Base-by-base conservation (phyloP, 2,797 vertebrate genomes). In the Podarcis lilfordi region DNA sequence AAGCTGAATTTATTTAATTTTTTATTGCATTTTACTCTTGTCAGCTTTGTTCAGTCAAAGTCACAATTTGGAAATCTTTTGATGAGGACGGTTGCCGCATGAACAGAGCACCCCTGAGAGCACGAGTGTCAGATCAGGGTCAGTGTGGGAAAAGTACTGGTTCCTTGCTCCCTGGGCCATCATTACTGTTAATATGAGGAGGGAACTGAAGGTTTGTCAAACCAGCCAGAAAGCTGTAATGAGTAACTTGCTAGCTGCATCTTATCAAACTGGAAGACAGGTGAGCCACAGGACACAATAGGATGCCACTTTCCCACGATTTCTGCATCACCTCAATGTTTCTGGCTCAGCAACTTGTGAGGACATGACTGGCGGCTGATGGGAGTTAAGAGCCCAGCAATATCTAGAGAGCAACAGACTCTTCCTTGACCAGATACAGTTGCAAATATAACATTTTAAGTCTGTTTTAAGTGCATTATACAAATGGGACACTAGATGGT, bases 1-100 rank as follows among this genome's bases (percentile, higher is more conserved):
- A 74, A 74, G 25, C 40, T 69, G n/a, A 13, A 40, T 61, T 85
- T 89, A 92, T 79, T 90, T 37, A 6, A 32, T 86, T 7, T 0
- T 35, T 11, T 3, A 3, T 25, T 25, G 45, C 15, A 69, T 0
- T 90, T 87, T 90, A 32, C 68, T 89, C 55, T 91, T 40, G 89
- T 90, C 66, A 91, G 72, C 85, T 77, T 68, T 86, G 6, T 93
- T n/a, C 85, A 77, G 32, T 83, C 83, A 86, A 74, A 90, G 75
- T 11, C 64, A 86, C 89, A 89, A 40, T 32, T 40, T 91, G 45
- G 37, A 19, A 74, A 91, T 86, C 82, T 43, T 90, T 55, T 86
- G 37, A 59, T 83, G 71, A 72, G 15, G 25, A 27, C 27, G 40
- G 23, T 23, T 72, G 50, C 80, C 86, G 81, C 1, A 0, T 71